Conservation (phyloP, 2,113 vertebrate species). For the Nettapus auritus region DNA sequence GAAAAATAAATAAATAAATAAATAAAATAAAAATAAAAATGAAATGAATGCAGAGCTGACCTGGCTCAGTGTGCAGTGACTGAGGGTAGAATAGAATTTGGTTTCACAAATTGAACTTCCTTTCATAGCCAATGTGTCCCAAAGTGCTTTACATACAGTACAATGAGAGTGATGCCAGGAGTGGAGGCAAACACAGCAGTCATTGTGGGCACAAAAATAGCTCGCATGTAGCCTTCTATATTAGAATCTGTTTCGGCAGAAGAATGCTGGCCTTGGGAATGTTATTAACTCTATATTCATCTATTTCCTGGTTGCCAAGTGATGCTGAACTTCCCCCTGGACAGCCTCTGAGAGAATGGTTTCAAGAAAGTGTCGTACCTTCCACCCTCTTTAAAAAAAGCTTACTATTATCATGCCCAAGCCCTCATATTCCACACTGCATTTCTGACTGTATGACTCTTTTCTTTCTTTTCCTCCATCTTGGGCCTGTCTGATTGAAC, state of each 20-base stretch:
- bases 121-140: constrained; percentile 57
- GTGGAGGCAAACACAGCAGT: constrained; percentile 58
- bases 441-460: background rate
- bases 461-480: background rate
- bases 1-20: background rate
- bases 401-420: background rate
- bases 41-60: constrained; percentile 21
- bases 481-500: background rate
- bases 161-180: constrained; percentile 17
- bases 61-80: constrained; percentile 13
- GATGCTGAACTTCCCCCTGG: background rate
- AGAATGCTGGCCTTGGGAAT: constrained; percentile 24
- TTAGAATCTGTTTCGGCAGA: constrained; percentile 44
- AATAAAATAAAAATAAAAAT: background rate
- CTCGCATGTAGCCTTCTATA: constrained; percentile 51
- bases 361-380: background rate
- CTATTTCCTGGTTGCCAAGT: background rate
- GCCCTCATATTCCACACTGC: background rate
- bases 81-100: constrained; percentile 55
- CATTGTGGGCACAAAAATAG: constrained; percentile 59
- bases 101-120: constrained; percentile 63
- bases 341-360: background rate
- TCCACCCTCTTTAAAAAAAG: background rate
- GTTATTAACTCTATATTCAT: constrained; percentile 16
- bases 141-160: constrained; percentile 67